Conservation (phyloP, 2,797 vertebrate species). For the Periparus ater region DNA sequence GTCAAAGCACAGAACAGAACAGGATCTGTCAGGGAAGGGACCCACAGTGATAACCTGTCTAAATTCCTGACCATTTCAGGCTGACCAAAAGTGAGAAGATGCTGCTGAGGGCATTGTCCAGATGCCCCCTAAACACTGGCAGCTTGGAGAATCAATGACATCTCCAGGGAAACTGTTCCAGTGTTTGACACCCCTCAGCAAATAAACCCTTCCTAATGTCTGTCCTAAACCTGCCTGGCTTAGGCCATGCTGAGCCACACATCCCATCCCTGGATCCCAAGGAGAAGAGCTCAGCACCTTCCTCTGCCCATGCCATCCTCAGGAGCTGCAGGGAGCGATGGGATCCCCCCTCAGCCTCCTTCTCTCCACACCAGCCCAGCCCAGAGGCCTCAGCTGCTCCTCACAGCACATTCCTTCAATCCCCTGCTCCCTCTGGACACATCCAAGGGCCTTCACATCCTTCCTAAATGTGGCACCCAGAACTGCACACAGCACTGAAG, state of each 20-base stretch:
- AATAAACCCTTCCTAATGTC: background rate
- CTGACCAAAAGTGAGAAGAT: background rate
- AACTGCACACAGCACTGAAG: background rate
- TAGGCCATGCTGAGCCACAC: background rate
- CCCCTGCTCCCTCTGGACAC: background rate
- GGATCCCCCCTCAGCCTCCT: background rate
- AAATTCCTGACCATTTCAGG: background rate
- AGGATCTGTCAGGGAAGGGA: background rate
- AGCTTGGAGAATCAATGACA: background rate
- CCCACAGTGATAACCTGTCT: background rate
- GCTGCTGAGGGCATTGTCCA: background rate
- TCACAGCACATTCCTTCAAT: background rate
- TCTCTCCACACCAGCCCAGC: background rate
- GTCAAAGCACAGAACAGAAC: rapidly evolving
- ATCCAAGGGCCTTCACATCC: too few species aligned
- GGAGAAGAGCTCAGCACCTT: background rate
- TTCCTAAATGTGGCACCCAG: background rate
- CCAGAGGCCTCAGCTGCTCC: background rate
- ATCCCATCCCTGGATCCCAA: background rate
- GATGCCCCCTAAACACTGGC: background rate
- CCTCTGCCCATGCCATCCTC: background rate
- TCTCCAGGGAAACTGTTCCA: background rate
- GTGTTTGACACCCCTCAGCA: background rate
- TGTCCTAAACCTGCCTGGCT: too few species aligned
- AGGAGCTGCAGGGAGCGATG: background rate